These are phyloP conservation scores for Bibio marci DNA, from an alignment of 2,888 invertebrate genomes.

Conservation along the genomic window DNA sequence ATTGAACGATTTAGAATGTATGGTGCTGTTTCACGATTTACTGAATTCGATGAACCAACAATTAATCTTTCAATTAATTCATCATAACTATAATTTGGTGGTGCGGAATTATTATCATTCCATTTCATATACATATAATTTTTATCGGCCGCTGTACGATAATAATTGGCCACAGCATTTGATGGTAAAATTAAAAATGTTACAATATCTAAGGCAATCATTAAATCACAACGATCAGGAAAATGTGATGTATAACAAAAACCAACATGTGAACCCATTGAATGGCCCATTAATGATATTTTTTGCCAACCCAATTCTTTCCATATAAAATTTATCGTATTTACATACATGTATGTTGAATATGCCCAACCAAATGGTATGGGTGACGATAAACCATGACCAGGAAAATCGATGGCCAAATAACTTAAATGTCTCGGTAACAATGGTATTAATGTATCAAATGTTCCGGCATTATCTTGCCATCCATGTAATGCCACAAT, in stretches of 20 bases:
- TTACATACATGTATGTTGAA: conserved; percentile 27
- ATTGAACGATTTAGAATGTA: conserved; percentile 39
- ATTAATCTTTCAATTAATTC: conserved; percentile 42
- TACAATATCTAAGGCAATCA: conserved; percentile 24
- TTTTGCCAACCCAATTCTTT: conserved; percentile 51
- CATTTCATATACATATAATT: conserved; percentile 31
- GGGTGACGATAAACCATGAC: conserved; percentile 54
- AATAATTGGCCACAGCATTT: conserved; percentile 18
- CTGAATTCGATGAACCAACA: conserved; percentile 37
- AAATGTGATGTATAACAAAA: conserved; percentile 38
- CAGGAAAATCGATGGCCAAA: conserved; percentile 44
- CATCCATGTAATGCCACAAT: conserved; percentile 60
- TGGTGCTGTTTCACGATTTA: conserved; percentile 36
- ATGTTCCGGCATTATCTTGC: conserved; percentile 63
- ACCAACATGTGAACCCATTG: conserved; percentile 44
- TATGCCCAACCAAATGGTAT: conserved; percentile 41
- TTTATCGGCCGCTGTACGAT: conserved; percentile 29
- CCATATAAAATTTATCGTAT: conserved; percentile 35
- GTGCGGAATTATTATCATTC: conserved; percentile 29
- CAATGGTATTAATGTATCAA: conserved; percentile 47
- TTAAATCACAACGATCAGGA: conserved; percentile 24
- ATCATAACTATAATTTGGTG: conserved; percentile 43
- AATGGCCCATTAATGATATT: conserved; percentile 49
- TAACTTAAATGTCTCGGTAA: conserved; percentile 32
- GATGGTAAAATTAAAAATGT: conserved; percentile 22